phyloP scores from a whole-genome alignment of 2,797 vertebrate genomes.

The Hybognathus amarus region DNA sequence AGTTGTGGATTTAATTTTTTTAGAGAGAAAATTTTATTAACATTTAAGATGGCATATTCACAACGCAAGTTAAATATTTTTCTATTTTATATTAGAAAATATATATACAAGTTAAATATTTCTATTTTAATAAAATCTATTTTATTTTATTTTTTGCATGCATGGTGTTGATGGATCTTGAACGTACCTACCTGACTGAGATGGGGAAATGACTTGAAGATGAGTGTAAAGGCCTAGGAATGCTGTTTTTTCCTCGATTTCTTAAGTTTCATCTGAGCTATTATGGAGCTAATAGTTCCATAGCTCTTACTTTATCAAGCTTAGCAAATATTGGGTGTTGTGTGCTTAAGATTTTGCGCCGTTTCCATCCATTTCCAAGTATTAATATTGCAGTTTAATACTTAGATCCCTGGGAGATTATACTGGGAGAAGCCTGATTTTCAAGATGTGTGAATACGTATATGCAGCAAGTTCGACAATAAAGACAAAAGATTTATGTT shows the following conservation, averaged over 20 bases:
- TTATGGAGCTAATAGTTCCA: conserved; percentile 62
- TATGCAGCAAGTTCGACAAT: too few species aligned
- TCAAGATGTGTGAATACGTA: background rate
- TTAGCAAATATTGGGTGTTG: conserved; percentile 49
- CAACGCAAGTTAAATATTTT: too few species aligned
- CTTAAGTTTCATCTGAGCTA: conserved; percentile 67
- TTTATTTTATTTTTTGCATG: background rate
- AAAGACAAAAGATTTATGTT: too few species aligned
- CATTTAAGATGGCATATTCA: too few species aligned
- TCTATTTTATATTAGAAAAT: too few species aligned
- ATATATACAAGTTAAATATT: too few species aligned
- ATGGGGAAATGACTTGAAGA: conserved; percentile 68
- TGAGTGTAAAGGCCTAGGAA: conserved; percentile 62
- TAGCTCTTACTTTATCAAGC: conserved; percentile 48
- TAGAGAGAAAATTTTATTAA: too few species aligned
- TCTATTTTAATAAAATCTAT: too few species aligned
- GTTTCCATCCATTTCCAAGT: conserved; percentile 10
- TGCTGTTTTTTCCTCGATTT: conserved; percentile 65
- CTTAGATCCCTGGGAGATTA: background rate
- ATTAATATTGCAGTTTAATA: conserved; percentile 32
- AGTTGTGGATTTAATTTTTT: too few species aligned
- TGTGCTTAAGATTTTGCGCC: conserved; percentile 28
- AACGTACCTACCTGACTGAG: conserved; percentile 62
- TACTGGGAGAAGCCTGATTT: conserved; percentile 27
- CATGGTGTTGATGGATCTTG: conserved; percentile 69